Evolutionary conservation across 2,113 vertebrate genomes (phyloP).

Genomic region (Corydoras sp.): DNA sequence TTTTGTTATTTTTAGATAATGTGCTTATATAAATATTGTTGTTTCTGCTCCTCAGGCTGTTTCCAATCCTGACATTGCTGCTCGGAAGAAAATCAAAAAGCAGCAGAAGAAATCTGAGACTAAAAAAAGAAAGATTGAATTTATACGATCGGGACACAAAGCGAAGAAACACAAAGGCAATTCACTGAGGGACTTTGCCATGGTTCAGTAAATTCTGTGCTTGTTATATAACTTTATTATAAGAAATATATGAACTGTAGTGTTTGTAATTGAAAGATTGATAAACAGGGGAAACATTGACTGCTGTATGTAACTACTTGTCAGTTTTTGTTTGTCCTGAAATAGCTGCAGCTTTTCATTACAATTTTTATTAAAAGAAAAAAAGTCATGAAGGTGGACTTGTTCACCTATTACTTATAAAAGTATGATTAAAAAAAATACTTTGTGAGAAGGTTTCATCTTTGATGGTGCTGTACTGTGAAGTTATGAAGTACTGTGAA

Average conservation of each 20-base stretch:
- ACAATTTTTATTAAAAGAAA: too few species aligned
- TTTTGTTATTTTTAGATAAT: too few species aligned
- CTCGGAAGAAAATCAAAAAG: constrained; percentile 90
- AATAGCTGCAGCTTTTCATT: not conserved
- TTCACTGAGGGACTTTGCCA: constrained; percentile 79
- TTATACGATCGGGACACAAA: constrained; percentile 78
- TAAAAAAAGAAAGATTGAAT: constrained; percentile 88
- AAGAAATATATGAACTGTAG: not conserved
- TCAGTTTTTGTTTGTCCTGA: not conserved
- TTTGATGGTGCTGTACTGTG: too few species aligned
- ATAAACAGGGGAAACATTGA: not conserved
- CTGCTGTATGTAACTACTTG: not conserved
- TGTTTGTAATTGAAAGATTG: not conserved
- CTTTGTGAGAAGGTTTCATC: too few species aligned
- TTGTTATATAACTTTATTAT: not conserved
- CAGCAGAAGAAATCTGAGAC: constrained; percentile 88
- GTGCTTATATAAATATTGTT: not conserved
- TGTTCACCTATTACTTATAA: too few species aligned
- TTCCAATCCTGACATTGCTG: constrained; percentile 87
- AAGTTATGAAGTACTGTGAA: too few species aligned
- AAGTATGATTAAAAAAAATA: too few species aligned
- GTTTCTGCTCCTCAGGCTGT: constrained; percentile 69
- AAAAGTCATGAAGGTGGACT: too few species aligned
- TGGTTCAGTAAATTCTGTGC: constrained; percentile 69
- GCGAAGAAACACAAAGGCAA: constrained; percentile 79